phyloP scores from a whole-genome alignment of 2,888 invertebrate species.

The Tryphoninae sp. region DNA sequence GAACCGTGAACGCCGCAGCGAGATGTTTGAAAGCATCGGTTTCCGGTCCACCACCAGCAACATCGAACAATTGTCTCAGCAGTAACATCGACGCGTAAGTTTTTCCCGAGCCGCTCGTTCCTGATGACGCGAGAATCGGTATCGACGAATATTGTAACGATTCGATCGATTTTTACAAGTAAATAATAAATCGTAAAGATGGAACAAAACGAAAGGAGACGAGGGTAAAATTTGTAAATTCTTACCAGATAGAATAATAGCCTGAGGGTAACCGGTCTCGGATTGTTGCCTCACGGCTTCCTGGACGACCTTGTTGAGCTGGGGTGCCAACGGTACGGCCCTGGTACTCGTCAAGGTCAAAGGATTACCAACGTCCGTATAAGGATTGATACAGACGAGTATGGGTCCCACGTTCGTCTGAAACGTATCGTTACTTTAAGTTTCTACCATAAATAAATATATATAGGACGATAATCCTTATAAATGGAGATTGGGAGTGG shows the following conservation, averaged over 20 bases:
- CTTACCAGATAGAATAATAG: slow-evolving; percentile 93
- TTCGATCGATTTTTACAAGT: neutral
- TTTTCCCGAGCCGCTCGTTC: slow-evolving; percentile 96
- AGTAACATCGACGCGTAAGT: slow-evolving; percentile 96
- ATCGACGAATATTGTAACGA: slow-evolving; percentile 16
- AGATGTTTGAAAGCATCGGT: slow-evolving; percentile 98
- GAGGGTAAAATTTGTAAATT: slow-evolving; percentile 30
- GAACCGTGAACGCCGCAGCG: slow-evolving; percentile 96
- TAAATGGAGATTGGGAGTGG: slow-evolving; percentile 29
- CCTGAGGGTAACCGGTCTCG: slow-evolving; percentile 97
- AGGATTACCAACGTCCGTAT: slow-evolving; percentile 93
- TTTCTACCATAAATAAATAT: slow-evolving; percentile 1
- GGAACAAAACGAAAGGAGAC: neutral
- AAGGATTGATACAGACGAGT: slow-evolving; percentile 94
- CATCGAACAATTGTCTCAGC: slow-evolving; percentile 94
- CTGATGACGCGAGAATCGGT: slow-evolving; percentile 79
- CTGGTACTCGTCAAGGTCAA: slow-evolving; percentile 92
- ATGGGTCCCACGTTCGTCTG: slow-evolving; percentile 97
- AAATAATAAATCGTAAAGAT: slow-evolving; percentile 4
- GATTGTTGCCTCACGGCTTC: slow-evolving; percentile 96
- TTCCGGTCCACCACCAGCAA: slow-evolving; percentile 96
- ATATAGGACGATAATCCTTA: slow-evolving; percentile 12
- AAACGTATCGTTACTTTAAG: slow-evolving; percentile 70
- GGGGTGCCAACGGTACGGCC: slow-evolving; percentile 88
- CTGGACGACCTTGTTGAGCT: slow-evolving; percentile 93